These are phyloP conservation scores for Phylloscopus trochiloides DNA, from an alignment of 2,113 vertebrate genomes.

Conservation along the genomic window DNA sequence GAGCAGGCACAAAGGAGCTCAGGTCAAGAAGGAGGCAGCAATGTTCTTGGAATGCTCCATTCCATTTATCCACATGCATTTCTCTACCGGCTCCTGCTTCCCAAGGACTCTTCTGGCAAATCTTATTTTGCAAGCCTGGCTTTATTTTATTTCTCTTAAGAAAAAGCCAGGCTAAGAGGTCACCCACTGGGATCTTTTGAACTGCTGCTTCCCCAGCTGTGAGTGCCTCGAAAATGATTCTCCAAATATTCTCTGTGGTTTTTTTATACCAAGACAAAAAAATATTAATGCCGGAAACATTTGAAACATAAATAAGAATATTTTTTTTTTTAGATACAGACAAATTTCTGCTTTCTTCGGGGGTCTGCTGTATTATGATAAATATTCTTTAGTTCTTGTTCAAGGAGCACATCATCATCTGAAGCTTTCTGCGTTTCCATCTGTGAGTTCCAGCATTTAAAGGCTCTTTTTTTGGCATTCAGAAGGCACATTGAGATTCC, in stretches of 20 bases:
- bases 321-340: neutral
- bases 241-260: neutral
- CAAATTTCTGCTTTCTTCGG: neutral
- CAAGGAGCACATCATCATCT: neutral
- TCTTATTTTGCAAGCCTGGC: neutral
- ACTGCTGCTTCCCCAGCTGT: neutral
- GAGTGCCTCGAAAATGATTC: neutral
- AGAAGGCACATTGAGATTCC: neutral
- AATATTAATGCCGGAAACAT: neutral
- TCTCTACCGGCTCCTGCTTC: neutral
- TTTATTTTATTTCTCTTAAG: constrained; percentile 19
- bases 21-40: neutral
- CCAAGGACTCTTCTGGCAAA: neutral
- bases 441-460: neutral
- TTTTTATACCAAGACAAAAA: neutral
- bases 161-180: constrained; percentile 18
- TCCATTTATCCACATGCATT: neutral
- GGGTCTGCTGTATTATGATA: neutral
- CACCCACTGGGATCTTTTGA: constrained; percentile 23
- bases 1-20: neutral
- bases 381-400: neutral
- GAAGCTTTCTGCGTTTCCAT: neutral
- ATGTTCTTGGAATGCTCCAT: neutral
- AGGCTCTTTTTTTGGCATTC: neutral
- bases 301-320: neutral